phyloP scores from a whole-genome alignment of 2,113 vertebrate genomes.

The Amphiprion percula region DNA sequence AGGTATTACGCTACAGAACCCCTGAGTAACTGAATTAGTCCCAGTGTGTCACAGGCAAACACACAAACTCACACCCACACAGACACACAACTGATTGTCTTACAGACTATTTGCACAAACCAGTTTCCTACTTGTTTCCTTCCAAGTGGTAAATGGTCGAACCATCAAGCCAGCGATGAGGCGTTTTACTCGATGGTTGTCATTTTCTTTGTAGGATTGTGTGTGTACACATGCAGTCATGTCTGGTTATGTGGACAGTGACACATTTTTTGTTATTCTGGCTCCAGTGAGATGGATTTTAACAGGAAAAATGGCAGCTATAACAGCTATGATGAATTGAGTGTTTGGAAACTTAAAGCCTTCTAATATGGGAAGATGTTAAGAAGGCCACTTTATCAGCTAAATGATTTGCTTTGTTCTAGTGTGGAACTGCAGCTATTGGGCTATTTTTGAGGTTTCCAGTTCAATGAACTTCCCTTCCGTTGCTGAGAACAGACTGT shows the following conservation, averaged over 20 bases:
- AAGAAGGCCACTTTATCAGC: background rate
- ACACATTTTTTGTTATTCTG: background rate
- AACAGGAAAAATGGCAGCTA: no score
- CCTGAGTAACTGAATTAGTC: slow-evolving; percentile 78
- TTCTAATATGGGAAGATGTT: background rate
- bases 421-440: no score
- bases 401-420: background rate
- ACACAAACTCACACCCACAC: slow-evolving; percentile 19
- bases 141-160: slow-evolving; percentile 29
- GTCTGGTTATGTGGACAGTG: background rate
- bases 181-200: background rate
- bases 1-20: slow-evolving; percentile 75
- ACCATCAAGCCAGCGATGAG: slow-evolving; percentile 8
- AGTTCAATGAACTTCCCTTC: no score
- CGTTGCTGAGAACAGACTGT: no score
- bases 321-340: no score
- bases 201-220: background rate
- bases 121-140: slow-evolving; percentile 18
- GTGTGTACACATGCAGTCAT: background rate
- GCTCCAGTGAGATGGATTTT: background rate
- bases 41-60: slow-evolving; percentile 61
- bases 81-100: slow-evolving; percentile 29
- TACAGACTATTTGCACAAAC: slow-evolving; percentile 43
- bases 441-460: no score
- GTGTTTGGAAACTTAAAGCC: no score